A percentile compares a stretch with the other conserved stretches of the same genome.
phyloP scores from a whole-genome alignment of 2,888 invertebrate genomes.

The Agrilus biguttatus region DNA sequence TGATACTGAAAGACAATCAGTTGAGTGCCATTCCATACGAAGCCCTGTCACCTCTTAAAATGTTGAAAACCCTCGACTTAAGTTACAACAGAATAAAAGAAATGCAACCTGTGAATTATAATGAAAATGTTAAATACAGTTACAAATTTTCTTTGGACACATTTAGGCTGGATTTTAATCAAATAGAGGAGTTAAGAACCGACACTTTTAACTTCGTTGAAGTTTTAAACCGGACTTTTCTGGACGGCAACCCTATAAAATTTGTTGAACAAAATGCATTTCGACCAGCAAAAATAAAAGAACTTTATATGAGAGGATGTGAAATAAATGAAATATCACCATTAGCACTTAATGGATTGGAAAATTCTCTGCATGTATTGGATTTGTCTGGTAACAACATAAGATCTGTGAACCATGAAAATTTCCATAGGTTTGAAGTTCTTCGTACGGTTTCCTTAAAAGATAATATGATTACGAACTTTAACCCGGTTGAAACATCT shows the following conservation, averaged over 20 bases:
- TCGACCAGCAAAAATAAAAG: constrained; percentile 62
- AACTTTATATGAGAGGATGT: constrained; percentile 67
- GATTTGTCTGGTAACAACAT: constrained; percentile 81
- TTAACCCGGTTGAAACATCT: constrained; percentile 48
- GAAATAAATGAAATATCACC: constrained; percentile 59
- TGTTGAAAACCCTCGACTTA: constrained; percentile 58
- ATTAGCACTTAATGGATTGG: constrained; percentile 66
- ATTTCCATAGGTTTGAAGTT: constrained; percentile 60
- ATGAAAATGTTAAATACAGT: constrained; percentile 30
- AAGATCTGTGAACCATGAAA: constrained; percentile 51
- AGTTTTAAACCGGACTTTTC: constrained; percentile 60
- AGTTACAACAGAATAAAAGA: constrained; percentile 66
- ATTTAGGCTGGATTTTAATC: constrained; percentile 61
- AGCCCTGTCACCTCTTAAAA: constrained; percentile 56
- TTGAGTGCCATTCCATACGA: constrained; percentile 65
- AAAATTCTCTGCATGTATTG: constrained; percentile 58
- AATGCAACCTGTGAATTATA: constrained; percentile 49
- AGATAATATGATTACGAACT: constrained; percentile 36
- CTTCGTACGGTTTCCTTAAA: constrained; percentile 44
- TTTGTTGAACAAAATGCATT: constrained; percentile 67
- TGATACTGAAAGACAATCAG: constrained; percentile 68
- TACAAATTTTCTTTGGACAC: constrained; percentile 41
- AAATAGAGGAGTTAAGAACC: constrained; percentile 52
- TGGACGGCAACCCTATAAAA: constrained; percentile 71
- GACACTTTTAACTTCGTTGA: constrained; percentile 71